phyloP scores from a whole-genome alignment of 2,797 vertebrate species.

The Taenioides sp. region DNA sequence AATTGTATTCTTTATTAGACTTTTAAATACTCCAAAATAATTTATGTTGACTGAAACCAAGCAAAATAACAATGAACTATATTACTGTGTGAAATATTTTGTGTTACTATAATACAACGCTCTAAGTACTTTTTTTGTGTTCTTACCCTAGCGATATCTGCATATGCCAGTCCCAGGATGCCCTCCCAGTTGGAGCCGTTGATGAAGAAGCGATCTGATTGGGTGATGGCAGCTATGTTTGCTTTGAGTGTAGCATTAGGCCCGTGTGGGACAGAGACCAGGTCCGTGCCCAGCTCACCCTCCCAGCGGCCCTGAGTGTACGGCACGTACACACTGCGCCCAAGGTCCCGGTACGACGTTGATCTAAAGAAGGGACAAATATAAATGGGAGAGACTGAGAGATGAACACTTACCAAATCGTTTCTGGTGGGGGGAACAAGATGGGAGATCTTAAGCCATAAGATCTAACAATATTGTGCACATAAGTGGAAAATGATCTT shows the following conservation, averaged over 20 bases:
- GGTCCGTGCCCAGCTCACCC: constrained; percentile 93
- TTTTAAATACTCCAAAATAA: too few species aligned
- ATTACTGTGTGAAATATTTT: neutral
- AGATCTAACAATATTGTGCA: too few species aligned
- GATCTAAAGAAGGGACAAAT: constrained; percentile 67
- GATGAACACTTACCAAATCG: neutral
- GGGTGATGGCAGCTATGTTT: constrained; percentile 96
- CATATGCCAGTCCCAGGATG: constrained; percentile 94
- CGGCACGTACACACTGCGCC: constrained; percentile 93
- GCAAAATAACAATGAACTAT: neutral
- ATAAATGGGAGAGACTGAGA: neutral
- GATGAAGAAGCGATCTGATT: constrained; percentile 98
- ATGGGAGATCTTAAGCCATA: too few species aligned
- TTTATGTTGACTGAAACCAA: too few species aligned
- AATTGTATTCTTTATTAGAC: too few species aligned
- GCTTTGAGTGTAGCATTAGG: constrained; percentile 91
- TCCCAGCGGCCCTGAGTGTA: constrained; percentile 99
- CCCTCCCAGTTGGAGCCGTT: constrained; percentile 99
- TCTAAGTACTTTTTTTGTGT: neutral
- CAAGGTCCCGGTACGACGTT: constrained; percentile 88
- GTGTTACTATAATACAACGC: neutral
- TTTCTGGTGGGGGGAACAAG: neutral
- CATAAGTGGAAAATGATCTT: too few species aligned
- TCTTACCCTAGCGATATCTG: constrained; percentile 92
- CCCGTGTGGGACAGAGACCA: constrained; percentile 93